A percentile compares a stretch with the other conserved stretches of the same genome.
phyloP scores from a whole-genome alignment of 2,113 vertebrate species.

The Mungos mungo region DNA sequence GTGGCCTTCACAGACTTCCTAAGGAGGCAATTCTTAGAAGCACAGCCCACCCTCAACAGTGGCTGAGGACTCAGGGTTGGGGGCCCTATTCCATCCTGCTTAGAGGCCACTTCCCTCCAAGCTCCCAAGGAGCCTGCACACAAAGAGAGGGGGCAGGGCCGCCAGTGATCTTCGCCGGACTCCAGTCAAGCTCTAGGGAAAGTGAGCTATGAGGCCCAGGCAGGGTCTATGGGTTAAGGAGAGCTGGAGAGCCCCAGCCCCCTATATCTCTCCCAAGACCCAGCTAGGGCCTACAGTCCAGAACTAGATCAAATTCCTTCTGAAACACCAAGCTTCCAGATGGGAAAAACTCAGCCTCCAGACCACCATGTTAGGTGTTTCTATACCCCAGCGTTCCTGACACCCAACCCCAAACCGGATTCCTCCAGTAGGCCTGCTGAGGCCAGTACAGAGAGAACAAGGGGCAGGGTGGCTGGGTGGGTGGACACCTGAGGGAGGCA shows the following conservation, averaged over 20 bases:
- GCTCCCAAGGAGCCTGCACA: not conserved
- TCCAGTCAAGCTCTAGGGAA: not conserved
- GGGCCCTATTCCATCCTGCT: not conserved
- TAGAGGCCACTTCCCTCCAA: not conserved
- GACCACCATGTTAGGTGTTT: accelerated
- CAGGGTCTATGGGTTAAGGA: not conserved
- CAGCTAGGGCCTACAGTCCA: not conserved
- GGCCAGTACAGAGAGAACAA: not conserved
- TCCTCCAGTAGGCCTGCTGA: not conserved
- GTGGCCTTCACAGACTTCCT: not conserved
- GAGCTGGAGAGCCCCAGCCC: not conserved
- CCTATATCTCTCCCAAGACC: not conserved
- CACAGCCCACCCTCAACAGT: accelerated
- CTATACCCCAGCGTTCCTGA: not conserved
- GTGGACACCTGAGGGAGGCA: not conserved
- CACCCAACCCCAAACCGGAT: not conserved
- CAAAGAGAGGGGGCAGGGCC: not conserved
- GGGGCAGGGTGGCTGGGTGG: no score
- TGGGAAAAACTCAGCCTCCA: not conserved
- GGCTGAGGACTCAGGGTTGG: not conserved
- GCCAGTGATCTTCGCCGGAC: not conserved
- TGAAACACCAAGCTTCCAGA: not conserved
- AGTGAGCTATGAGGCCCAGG: not conserved
- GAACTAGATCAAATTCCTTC: not conserved
- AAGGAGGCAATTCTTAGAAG: not conserved